These are phyloP conservation scores for Pseudococcus jackbeardsleyi DNA, from an alignment of 2,888 invertebrate genomes.

Conservation along the genomic window DNA sequence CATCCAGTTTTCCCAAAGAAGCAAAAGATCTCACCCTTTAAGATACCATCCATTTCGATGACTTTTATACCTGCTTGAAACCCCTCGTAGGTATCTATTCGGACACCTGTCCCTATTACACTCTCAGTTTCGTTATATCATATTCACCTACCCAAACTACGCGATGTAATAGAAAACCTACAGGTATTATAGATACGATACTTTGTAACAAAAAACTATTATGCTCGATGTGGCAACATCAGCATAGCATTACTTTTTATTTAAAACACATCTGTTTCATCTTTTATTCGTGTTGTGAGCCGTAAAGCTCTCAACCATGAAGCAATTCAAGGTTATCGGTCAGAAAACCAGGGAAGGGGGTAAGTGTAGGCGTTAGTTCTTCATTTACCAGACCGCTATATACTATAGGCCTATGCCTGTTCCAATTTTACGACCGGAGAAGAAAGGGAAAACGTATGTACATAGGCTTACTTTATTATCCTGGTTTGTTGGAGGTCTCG, in stretches of 20 bases:
- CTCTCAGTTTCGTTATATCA: not conserved
- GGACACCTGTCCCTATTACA: not conserved
- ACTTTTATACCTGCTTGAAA: too few species aligned
- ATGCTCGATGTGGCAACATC: not conserved
- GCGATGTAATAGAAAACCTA: not conserved
- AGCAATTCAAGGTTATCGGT: not conserved
- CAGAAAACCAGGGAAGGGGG: not conserved
- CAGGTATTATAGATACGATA: not conserved
- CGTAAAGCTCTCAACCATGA: constrained; percentile 10
- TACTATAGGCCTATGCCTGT: not conserved
- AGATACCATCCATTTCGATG: too few species aligned
- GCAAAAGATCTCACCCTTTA: too few species aligned
- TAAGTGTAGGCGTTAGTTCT: not conserved
- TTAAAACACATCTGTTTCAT: not conserved
- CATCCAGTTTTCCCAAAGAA: too few species aligned
- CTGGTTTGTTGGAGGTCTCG: not conserved
- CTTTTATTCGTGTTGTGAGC: not conserved
- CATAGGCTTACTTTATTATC: not conserved
- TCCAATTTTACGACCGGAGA: not conserved
- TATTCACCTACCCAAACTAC: not conserved
- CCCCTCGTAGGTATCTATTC: too few species aligned
- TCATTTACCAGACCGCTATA: not conserved
- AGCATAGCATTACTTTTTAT: not conserved
- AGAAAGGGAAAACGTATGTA: not conserved
- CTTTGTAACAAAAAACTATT: not conserved